Evolutionary conservation across 2,888 invertebrate genomes (phyloP).

Genomic region (Charanyca ferruginea): DNA sequence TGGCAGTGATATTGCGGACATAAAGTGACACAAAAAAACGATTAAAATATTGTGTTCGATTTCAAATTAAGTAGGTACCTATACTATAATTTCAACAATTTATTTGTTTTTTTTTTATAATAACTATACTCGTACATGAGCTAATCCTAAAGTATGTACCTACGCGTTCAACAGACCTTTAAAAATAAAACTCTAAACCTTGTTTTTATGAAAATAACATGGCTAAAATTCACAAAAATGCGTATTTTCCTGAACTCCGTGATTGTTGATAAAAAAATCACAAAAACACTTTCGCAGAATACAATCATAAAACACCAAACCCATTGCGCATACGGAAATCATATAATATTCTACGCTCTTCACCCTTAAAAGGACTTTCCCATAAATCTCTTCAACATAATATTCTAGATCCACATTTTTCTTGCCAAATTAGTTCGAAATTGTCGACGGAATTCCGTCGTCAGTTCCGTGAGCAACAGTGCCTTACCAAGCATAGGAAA

Average conservation of each 20-base stretch:
- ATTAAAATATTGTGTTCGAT: no score
- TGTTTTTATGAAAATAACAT: no score
- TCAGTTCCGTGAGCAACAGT: slow-evolving; percentile 50
- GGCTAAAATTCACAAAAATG: no score
- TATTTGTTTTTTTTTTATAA: no score
- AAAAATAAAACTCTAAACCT: no score
- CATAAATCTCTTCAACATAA: slow-evolving; percentile 11
- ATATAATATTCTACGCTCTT: background rate
- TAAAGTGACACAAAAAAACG: no score
- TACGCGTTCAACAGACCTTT: no score
- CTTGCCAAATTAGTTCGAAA: slow-evolving; percentile 42
- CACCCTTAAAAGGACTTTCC: background rate
- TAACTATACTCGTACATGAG: no score
- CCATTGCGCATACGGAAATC: background rate
- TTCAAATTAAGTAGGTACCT: no score
- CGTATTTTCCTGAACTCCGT: background rate
- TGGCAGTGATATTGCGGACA: no score
- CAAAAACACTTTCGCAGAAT: background rate
- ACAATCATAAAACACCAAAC: background rate
- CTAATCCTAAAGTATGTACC: no score
- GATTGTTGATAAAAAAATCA: background rate
- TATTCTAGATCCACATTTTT: slow-evolving; percentile 13
- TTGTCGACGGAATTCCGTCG: slow-evolving; percentile 17
- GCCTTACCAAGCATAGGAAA: slow-evolving; percentile 31
- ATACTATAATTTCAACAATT: no score